A percentile compares a stretch with the other conserved stretches of the same genome.
Conservation (phyloP, 2,113 vertebrate species). For the Globicephala melas region DNA sequence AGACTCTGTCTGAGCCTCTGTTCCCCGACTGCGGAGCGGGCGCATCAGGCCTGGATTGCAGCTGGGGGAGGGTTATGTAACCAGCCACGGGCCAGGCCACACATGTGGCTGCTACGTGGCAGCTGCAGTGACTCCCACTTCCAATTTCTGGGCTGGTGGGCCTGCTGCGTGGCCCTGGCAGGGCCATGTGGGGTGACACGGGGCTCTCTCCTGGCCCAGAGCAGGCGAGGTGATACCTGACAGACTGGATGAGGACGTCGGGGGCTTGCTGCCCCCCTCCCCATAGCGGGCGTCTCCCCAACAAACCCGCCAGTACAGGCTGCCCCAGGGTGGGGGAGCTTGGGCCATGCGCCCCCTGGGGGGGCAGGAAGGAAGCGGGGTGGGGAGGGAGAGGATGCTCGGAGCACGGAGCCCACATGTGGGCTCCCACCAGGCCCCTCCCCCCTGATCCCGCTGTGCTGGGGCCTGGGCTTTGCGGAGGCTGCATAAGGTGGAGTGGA, state of each 20-base stretch:
- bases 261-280: not conserved
- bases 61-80: no score
- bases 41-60: no score
- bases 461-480: fast-evolving
- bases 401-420: fast-evolving
- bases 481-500: not conserved
- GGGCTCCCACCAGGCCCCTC: fast-evolving
- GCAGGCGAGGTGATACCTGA: not conserved
- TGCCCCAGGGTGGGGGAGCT: fast-evolving
- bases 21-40: no score
- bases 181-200: not conserved
- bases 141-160: not conserved
- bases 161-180: not conserved
- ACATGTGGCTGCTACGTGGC: fast-evolving
- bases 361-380: not conserved
- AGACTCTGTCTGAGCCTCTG: not conserved
- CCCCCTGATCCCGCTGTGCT: not conserved
- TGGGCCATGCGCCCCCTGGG: not conserved
- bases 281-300: not conserved
- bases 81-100: not conserved
- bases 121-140: fast-evolving
- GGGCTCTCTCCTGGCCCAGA: not conserved
- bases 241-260: not conserved
- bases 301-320: fast-evolving
- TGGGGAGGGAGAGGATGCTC: fast-evolving